These are phyloP conservation scores for Helarctos malayanus DNA, from an alignment of 2,797 vertebrate genomes.

Conservation along the genomic window DNA sequence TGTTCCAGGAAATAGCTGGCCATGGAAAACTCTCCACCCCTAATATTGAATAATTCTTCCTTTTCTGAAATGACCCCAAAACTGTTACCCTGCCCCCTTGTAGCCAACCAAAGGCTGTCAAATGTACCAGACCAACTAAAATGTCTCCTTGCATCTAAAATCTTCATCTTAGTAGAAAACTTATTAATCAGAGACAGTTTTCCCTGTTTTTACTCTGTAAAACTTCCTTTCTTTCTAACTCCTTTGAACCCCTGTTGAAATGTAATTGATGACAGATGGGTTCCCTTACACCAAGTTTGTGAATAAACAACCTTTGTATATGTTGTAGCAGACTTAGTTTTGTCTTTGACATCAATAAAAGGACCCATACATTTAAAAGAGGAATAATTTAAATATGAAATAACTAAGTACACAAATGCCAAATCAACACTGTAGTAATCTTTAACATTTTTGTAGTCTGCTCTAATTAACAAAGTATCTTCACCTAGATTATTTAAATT, in stretches of 20 bases:
- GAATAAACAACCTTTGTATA: neutral
- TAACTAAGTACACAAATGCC: neutral
- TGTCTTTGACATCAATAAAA: neutral
- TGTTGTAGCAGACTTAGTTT: neutral
- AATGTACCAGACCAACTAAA: neutral
- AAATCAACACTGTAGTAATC: neutral
- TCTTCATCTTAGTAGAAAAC: neutral
- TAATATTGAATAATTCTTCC: neutral
- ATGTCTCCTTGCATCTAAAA: neutral
- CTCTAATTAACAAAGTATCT: neutral
- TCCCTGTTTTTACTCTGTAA: neutral
- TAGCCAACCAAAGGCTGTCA: neutral
- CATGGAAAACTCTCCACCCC: neutral
- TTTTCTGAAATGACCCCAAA: neutral
- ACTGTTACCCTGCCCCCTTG: neutral
- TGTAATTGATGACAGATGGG: neutral
- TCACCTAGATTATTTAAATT: neutral
- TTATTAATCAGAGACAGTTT: neutral
- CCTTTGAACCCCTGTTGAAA: neutral
- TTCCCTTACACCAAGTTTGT: neutral
- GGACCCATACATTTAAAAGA: neutral
- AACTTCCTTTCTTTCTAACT: neutral
- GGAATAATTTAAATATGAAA: conserved; percentile 43
- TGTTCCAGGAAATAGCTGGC: neutral
- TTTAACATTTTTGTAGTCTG: neutral